Evolutionary conservation across 2,113 vertebrate species (phyloP).

Genomic region (Oreamnos americanus): DNA sequence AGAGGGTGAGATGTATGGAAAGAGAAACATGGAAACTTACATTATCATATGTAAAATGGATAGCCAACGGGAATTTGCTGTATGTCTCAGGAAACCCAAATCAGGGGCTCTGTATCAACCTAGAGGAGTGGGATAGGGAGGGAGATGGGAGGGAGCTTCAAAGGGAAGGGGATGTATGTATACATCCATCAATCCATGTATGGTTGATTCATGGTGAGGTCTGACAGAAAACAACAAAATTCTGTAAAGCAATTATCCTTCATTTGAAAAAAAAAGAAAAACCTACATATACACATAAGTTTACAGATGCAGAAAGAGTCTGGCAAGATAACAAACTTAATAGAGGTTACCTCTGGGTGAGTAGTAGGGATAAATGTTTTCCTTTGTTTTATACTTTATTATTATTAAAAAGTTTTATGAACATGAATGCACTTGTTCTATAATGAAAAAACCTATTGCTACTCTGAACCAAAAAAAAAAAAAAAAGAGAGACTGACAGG

Average conservation of each 20-base stretch:
- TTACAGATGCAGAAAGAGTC: neutral
- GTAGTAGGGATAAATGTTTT: neutral
- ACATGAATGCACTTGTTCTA: neutral
- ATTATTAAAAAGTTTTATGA: neutral
- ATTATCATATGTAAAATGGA: neutral
- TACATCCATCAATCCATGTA: neutral
- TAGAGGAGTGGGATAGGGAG: neutral
- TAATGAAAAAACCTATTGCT: neutral
- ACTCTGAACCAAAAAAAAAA: neutral
- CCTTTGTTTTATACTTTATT: constrained; percentile 1
- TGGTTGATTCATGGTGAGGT: neutral
- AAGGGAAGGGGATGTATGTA: neutral
- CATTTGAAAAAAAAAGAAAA: neutral
- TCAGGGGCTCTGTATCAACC: neutral
- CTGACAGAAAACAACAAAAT: neutral
- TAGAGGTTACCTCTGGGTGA: neutral
- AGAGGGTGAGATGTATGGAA: neutral
- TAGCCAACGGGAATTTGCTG: neutral
- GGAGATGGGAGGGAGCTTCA: neutral
- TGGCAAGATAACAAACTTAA: neutral
- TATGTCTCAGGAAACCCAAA: neutral
- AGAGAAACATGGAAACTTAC: neutral
- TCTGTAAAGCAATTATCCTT: neutral
- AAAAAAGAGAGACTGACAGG: neutral
- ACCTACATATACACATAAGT: neutral